Conservation (phyloP, 1,140 invertebrate species). For the Leptonema lineaticorne region DNA sequence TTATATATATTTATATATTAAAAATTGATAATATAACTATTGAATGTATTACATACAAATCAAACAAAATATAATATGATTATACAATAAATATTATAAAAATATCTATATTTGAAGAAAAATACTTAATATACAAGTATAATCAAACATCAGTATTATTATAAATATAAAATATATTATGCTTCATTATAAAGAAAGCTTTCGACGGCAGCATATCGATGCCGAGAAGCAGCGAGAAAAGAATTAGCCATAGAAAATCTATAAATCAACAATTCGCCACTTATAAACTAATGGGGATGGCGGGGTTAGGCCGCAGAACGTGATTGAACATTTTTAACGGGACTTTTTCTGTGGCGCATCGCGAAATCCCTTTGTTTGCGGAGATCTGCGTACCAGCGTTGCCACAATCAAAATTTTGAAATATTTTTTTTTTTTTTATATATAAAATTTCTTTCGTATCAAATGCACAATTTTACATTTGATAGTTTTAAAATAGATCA, state of each 20-base stretch:
- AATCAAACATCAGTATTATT: too few relatives aligned
- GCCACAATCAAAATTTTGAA: conserved; percentile 19
- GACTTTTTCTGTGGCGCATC: conserved; percentile 42
- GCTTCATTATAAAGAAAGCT: neutral
- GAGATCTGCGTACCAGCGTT: conserved; percentile 27
- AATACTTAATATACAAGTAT: too few relatives aligned
- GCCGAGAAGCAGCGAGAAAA: conserved; percentile 26
- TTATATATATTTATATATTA: too few relatives aligned
- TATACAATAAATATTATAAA: too few relatives aligned
- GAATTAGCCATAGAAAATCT: conserved; percentile 41
- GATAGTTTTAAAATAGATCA: too few relatives aligned
- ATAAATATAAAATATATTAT: neutral
- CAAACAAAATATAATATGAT: too few relatives aligned
- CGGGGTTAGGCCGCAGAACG: conserved; percentile 41
- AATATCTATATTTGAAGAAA: too few relatives aligned
- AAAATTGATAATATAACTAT: too few relatives aligned
- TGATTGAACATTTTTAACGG: conserved; percentile 43
- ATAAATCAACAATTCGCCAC: conserved; percentile 43
- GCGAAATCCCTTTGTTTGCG: conserved; percentile 39
- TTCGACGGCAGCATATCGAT: conserved; percentile 20
- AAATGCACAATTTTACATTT: too few relatives aligned
- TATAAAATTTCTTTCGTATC: neutral
- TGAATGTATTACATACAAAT: too few relatives aligned
- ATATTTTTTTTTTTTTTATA: neutral
- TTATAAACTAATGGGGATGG: conserved; percentile 43